Base-by-base conservation (phyloP, 2,797 vertebrate species). In the Oreortyx pictus region DNA sequence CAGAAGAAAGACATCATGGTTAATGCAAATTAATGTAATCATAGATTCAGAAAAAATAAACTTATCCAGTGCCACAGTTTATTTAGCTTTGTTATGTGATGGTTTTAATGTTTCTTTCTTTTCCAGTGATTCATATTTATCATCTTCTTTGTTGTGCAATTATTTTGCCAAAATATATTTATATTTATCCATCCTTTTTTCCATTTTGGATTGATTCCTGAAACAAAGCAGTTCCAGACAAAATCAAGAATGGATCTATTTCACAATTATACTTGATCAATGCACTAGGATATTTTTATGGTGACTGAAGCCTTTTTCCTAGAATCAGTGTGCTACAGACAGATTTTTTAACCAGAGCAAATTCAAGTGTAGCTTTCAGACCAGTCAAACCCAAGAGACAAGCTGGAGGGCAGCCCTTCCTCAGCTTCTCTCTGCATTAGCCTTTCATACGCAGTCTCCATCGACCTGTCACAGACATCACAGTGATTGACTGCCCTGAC, bases 401-500 rank as follows among this genome's bases (percentile, higher is more conserved):
- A 90, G 96, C 96, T 97, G 96, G 95, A 96, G 96, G 96, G 96
- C 92, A 96, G 95, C 95, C 94, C 97, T 97, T 97, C 94, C 96
- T 96, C 96, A 96, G 96, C 97, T 97, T 97, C 97, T 97, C 91
- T 96, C 96, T 97, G 95, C 97, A 98, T 98, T 98, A 98, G 97
- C 97, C 94, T 96, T 97, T 98, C 96, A 78, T 98, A 96, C 97
- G 97, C 95, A 95, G 96, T 96, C 98, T 98, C 98, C 98, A 98
- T 98, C 98, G 98, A 98, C 98, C 98, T 98, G 98, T 98, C 98
- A 98, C 97, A 98, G 98, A 95, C 98, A 98, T 98, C 98, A 98
- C 96, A 91, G 96, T 98, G 98, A 99, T 99, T 98, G 98, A 99
- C 98, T 98, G 98, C 97, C 98, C 98, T 96, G 98, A 98, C 98